Base-by-base conservation (phyloP, 2,797 vertebrate genomes). In the Sarcoramphus papa region DNA sequence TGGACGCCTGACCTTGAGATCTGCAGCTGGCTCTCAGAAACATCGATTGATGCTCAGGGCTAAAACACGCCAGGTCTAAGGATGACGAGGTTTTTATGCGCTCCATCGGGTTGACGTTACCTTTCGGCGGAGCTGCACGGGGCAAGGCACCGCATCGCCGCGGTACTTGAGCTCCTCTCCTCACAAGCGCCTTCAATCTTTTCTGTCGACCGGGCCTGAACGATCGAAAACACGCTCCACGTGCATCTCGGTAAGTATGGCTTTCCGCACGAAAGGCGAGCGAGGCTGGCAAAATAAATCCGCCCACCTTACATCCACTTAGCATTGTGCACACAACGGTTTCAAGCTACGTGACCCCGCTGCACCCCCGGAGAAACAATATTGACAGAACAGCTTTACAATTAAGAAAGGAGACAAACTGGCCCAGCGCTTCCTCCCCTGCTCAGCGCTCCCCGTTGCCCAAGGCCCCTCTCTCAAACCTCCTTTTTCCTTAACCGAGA, bases 261-360 rank as follows among this genome's bases (percentile, higher is more conserved):
- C 51, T 82, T 57, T 75, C 56, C 53, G 9, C 47, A 9, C 10
- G 8, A 41, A 50, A 80, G 47, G 28, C 43, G 27, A 87, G 60
- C 0, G 27, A 47, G 40, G 63, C 41, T 53, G 54, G 22, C 17
- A 24, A 85, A 76, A 76, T 18, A 64, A 75, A 85, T 6, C 88
- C 23, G 7, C 53, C 35, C 85, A 22, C 5, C 0, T 48, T 60
- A 12, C 67, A n/a, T 18, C 67, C 67, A 33, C 30, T 37, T 9
- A 9, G 33, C 62, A 2, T 4, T 2, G 16, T 1, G 48, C 62
- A 14, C 48, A 3, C 83, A 59, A n/a, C 1, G 6, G 20, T 22
- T 59, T 40, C 50, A 5, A 4, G 0, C 1, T 3, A 5, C 18
- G 0, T 28, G 3, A 3, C 17, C 60, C n/a, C 45, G 0, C 35